These are phyloP conservation scores for Callospermophilus lateralis DNA, from an alignment of 2,113 vertebrate species.

Conservation along the genomic window DNA sequence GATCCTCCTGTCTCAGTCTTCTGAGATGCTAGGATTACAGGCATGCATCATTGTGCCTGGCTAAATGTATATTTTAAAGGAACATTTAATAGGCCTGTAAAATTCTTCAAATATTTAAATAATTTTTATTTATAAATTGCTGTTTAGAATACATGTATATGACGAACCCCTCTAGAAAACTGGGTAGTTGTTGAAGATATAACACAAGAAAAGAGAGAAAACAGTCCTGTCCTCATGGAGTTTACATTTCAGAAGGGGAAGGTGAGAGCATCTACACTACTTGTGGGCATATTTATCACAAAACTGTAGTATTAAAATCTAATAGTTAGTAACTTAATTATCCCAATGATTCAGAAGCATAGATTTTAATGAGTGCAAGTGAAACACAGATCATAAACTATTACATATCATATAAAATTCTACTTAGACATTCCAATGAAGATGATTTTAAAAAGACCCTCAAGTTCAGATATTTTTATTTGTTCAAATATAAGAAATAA, in stretches of 20 bases:
- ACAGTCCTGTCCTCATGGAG: not conserved
- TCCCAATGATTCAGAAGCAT: not conserved
- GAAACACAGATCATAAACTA: not conserved
- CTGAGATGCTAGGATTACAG: no score
- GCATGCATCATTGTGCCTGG: no score
- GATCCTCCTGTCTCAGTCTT: no score
- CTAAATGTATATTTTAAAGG: not conserved
- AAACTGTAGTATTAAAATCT: not conserved
- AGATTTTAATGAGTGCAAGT: not conserved
- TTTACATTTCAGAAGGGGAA: not conserved
- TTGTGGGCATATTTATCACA: not conserved
- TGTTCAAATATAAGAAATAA: conserved; percentile 1
- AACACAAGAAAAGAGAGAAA: not conserved
- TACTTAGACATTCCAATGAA: not conserved
- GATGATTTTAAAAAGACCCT: not conserved
- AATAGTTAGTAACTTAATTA: not conserved
- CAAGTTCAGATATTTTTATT: not conserved
- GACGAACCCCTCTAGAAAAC: not conserved
- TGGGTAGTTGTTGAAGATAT: not conserved
- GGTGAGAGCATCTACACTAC: not conserved
- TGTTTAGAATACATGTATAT: conserved; percentile 5
- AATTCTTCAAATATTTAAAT: not conserved
- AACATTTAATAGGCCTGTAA: not conserved
- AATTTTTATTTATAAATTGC: not conserved
- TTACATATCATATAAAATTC: not conserved